Evolutionary conservation across 2,888 invertebrate genomes (phyloP).

Genomic region (Osedax fenrisi): DNA sequence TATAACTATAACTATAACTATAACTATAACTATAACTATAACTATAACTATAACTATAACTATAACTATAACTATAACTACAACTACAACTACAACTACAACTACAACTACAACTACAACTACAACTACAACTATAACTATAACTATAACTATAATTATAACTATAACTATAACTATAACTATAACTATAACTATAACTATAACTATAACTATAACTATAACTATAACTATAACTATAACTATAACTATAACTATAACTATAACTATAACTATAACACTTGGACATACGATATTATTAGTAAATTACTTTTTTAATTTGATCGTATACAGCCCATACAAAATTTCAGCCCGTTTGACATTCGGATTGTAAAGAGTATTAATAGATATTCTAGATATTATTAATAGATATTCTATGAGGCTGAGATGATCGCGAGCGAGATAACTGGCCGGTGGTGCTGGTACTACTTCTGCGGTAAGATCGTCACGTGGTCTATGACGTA

Average conservation of each 20-base stretch:
- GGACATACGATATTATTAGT: too few species aligned
- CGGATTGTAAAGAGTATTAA: too few species aligned
- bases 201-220: background rate
- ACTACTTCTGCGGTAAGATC: too few species aligned
- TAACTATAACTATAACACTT: background rate
- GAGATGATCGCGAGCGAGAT: too few species aligned
- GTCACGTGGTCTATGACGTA: too few species aligned
- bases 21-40: background rate
- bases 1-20: background rate
- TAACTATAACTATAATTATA: background rate
- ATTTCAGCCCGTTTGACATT: too few species aligned
- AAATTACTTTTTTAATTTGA: too few species aligned
- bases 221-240: background rate
- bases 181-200: background rate
- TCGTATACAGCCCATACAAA: too few species aligned
- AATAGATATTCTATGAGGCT: too few species aligned
- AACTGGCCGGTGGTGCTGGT: too few species aligned
- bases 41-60: background rate
- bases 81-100: background rate
- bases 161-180: background rate
- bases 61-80: background rate
- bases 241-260: background rate
- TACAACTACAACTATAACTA: background rate
- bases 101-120: background rate
- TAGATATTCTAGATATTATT: too few species aligned